phyloP scores from a whole-genome alignment of 2,797 vertebrate genomes.

The Prunella strophiata region DNA sequence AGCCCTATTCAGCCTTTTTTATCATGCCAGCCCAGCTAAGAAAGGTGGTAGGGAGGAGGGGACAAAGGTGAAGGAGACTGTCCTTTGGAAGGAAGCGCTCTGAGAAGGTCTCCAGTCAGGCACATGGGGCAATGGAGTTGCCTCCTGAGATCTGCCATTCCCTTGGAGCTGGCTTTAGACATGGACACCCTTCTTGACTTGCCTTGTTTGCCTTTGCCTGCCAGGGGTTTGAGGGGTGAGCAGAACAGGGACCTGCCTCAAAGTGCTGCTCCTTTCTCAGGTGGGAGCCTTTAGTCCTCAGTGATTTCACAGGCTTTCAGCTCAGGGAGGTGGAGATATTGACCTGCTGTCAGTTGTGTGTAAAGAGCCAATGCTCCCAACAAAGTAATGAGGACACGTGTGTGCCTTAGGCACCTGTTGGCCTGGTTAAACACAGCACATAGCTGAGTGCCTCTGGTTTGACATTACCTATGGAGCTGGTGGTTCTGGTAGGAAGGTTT shows the following conservation, averaged over 20 bases:
- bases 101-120: neutral
- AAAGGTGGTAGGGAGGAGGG: neutral
- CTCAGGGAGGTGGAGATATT: neutral
- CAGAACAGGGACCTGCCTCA: neutral
- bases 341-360: neutral
- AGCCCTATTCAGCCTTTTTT: neutral
- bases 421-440: constrained; percentile 21
- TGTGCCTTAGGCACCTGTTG: constrained; percentile 57
- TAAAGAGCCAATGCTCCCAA: neutral
- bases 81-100: neutral
- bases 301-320: neutral
- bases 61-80: neutral
- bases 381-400: neutral
- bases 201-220: neutral
- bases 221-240: neutral
- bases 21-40: neutral
- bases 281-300: neutral
- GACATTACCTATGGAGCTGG: neutral
- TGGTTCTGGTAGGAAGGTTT: neutral
- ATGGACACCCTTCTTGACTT: neutral
- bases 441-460: neutral
- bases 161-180: neutral
- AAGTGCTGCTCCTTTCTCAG: neutral
- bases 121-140: neutral
- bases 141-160: neutral